Evolutionary conservation across 2,797 vertebrate species (phyloP), one percentile per base, ranked within the genome.

Genomic region (Dicrostonyx torquatus): DNA sequence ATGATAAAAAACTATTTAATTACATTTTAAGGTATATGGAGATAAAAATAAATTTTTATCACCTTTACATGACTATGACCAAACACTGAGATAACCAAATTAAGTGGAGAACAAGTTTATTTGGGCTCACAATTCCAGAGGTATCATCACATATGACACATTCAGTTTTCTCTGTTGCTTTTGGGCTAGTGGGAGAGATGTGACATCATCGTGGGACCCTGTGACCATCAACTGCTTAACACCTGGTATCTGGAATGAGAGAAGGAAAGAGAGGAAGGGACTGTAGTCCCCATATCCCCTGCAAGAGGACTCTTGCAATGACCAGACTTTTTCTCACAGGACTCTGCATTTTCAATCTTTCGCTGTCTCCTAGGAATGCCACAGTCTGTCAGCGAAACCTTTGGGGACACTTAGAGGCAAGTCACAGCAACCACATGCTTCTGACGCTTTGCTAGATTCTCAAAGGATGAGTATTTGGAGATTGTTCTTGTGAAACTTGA

Each of bases 1-100:
- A 90, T 95, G 92, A 79, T 94, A 40, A 83, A 93, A 95, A 89
- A 13, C 55, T 31, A 82, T 78, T 37, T 90, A 94, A 93, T 92
- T 85, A 76, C 3, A 48, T 83, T 92, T 95, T 70, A 96, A 92
- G 9, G 31, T 92, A 45, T 76, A 88, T 15, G 53, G 31, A 91
- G 58, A 53, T 87, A 90, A 94, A 89, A 72, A 43, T 89, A 94
- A 88, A 79, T 87, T 95, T 95, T 89, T 45, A 58, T 68, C 24
- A 58, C 24, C 22, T 76, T 66, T 29, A 45, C 43, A 75, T 88
- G 68, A 26, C n/a, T 43, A 10, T 89, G 45, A 31, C 31, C 58
- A n/a, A 77, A 77, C 12, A 18, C 31, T 66, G 37, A 84, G 31
- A 31, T 58, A 48, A 83, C 24, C 37, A 31, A 37, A 22, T 45